Base-by-base conservation (phyloP, 2,797 vertebrate species). In the Cossypha niveicapilla region DNA sequence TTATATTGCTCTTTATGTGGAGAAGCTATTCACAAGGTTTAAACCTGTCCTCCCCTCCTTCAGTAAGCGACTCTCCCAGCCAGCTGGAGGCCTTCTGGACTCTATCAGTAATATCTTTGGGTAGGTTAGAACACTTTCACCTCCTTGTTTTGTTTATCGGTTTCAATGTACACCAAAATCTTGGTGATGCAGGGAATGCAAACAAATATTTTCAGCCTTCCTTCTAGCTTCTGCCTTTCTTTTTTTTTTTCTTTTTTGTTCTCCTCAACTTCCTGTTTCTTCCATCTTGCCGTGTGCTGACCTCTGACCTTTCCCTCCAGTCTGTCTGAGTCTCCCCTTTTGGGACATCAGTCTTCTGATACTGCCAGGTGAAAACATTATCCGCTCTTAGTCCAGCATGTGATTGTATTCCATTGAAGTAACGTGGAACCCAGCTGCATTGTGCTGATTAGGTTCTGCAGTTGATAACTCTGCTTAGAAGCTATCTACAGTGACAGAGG, bases 41-140 rank as follows among this genome's bases (percentile, higher is more conserved):
- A 98, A 97, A 98, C 95, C 97, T 98, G 96, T 98, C 97, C 97
- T 98, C 97, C 97, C 97, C 96, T 97, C 96, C 97, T 97, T 97
- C 97, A 99, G 99, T 98, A 99, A 99, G 97, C 98, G 98, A 96
- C 97, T 97, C 79, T 98, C 98, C 76, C 99, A 99, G 98, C 97
- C 98, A 89, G 98, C 98, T 85, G 98, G 98, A 90, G 98, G 99
- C 88, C 98, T 99, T 95, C 98, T 99, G 93, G 99, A 99, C 96
- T 99, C 99, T 97, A 99, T 99, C 98, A 98, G 98, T 98, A 99
- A 98, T 98, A 99, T 99, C 65, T 99, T 99, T 98, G 99, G 99
- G 99, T 99, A 98, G 90, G 98, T 98, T 97, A 98, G 97, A 97
- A 96, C 81, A 90, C 92, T 93, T 97, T 97, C 95, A 82, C 94